Evolutionary conservation across 2,888 invertebrate genomes (phyloP).

Genomic region (Drosophila ustulata): DNA sequence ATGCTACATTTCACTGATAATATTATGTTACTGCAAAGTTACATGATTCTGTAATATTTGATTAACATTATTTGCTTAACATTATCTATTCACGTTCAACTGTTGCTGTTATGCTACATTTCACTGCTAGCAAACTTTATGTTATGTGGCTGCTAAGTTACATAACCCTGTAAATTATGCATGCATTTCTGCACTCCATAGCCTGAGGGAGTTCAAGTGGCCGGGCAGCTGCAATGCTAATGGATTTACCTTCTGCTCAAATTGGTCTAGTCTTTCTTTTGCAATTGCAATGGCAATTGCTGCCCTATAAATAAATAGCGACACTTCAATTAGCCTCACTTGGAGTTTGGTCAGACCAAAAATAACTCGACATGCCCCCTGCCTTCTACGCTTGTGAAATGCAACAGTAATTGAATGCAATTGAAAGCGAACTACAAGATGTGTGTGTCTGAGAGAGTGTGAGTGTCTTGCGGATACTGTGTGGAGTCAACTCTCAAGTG

Average conservation of each 20-base stretch:
- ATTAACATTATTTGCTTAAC: too few relatives aligned
- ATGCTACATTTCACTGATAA: too few relatives aligned
- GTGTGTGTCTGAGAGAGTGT: background rate
- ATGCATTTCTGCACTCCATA: too few relatives aligned
- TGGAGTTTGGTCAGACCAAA: conserved; percentile 60
- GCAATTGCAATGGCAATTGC: background rate
- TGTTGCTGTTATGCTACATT: background rate
- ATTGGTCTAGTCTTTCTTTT: background rate
- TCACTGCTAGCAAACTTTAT: background rate
- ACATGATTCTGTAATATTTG: too few relatives aligned
- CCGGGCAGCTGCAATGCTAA: background rate
- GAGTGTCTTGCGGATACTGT: conserved; percentile 13
- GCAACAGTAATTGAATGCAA: conserved; percentile 40
- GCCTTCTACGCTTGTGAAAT: conserved; percentile 64
- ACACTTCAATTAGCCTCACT: conserved; percentile 56
- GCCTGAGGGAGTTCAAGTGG: background rate
- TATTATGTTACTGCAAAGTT: too few relatives aligned
- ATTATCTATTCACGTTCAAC: background rate
- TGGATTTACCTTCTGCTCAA: conserved; percentile 1
- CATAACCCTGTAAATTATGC: background rate
- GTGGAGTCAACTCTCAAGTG: conserved; percentile 54
- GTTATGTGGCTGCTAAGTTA: background rate
- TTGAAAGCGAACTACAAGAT: conserved; percentile 11
- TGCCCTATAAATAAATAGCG: conserved; percentile 51
- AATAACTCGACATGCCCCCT: conserved; percentile 51